These are phyloP conservation scores for Carcharodon carcharias DNA, from an alignment of 2,797 vertebrate species.

Conservation along the genomic window DNA sequence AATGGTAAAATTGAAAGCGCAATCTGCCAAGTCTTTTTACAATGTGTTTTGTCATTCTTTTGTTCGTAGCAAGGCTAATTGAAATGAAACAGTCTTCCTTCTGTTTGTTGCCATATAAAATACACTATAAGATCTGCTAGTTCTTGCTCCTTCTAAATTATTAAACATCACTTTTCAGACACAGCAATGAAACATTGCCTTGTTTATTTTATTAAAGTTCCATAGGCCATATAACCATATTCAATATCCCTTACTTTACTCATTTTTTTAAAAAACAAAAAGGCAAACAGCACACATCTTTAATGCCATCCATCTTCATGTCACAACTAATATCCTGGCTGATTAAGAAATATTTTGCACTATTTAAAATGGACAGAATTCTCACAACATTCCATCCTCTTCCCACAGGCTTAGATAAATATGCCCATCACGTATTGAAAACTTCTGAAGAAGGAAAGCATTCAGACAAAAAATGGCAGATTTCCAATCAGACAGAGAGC, in stretches of 20 bases:
- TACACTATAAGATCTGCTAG: constrained; percentile 80
- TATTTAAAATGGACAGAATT: not conserved
- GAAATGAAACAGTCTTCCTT: constrained; percentile 72
- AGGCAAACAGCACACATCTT: not conserved
- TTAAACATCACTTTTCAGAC: constrained; percentile 66
- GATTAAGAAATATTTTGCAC: not conserved
- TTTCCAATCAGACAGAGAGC: not conserved
- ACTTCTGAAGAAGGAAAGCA: not conserved
- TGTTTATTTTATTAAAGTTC: constrained; percentile 39
- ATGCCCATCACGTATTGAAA: not conserved
- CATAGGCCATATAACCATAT: not conserved
- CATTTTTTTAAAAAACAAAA: not conserved
- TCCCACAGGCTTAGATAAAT: not conserved
- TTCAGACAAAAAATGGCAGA: not conserved
- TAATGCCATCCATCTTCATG: not conserved
- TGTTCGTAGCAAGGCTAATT: constrained; percentile 84
- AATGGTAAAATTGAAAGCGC: constrained; percentile 65
- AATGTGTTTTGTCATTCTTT: constrained; percentile 73
- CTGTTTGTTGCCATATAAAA: constrained; percentile 81
- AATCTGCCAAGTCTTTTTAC: constrained; percentile 59
- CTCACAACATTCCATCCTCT: not conserved
- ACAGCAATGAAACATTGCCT: constrained; percentile 50
- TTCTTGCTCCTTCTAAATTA: constrained; percentile 80
- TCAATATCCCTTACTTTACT: not conserved
- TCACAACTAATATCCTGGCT: not conserved